Base-by-base conservation (phyloP, 2,113 vertebrate species). In the Dicentrarchus labrax region DNA sequence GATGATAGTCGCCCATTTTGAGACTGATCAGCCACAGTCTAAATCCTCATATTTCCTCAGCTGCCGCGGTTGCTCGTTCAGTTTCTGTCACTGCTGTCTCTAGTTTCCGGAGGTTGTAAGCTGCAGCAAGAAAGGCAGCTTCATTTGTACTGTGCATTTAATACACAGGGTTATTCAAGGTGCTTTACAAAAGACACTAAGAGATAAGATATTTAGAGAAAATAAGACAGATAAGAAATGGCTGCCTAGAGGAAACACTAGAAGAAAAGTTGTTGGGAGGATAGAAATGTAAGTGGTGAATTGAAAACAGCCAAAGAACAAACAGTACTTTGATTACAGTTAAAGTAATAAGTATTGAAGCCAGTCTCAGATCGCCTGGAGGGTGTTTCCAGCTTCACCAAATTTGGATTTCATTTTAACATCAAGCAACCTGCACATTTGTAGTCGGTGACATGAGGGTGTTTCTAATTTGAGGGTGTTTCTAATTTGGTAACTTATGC, bases 1-100 rank as follows among this genome's bases (percentile, higher is more conserved):
- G 62, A 47, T n/a, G 65, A 72, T 75, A 41, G 38, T 60, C 85
- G 41, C 50, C 57, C 57, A 70, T 87, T 67, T 79, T 73, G 59
- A 76, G 59, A 57, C 62, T 43, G 24, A 87, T 82, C 68, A 80
- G 30, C 39, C 64, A 21, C 66, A 70, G 54, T 76, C 53, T 48
- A 66, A 71, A 73, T 74, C 54, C 62, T 66, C 50, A 71, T 78
- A 72, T 80, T 74, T 39, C 51, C 13, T 30, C 22, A 22, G 51
- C 60, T 8, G n/a, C 59, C 22, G 17, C 41, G 30, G 73, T 38
- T 64, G 50, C n/a, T 64, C 41, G 57, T 74, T 76, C 22, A 9
- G 8, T 47, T 53, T 68, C 13, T 57, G 57, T n/a, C 19, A 30
- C 15, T 16, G 43, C 59, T 1, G 8, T 24, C 21, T 45, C 8